Conservation (phyloP, 2,113 vertebrate genomes). For the Neomonachus schauinslandi region DNA sequence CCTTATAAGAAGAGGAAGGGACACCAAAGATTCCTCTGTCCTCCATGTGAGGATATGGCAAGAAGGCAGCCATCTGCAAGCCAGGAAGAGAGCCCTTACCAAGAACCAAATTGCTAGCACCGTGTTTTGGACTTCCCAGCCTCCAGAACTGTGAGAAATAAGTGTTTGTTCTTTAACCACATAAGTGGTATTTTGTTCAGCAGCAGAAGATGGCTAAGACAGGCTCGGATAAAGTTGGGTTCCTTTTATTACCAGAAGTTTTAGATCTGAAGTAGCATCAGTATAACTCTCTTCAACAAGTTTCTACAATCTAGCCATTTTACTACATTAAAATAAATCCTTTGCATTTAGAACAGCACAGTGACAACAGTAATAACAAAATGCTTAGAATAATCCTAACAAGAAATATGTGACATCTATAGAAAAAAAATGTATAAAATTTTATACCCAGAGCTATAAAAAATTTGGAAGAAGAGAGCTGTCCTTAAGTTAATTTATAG, state of each 20-base stretch:
- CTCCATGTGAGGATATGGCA: neutral
- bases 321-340: neutral
- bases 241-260: constrained; percentile 28
- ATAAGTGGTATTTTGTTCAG: neutral
- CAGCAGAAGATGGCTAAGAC: neutral
- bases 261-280: constrained; percentile 21
- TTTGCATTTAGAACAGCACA: neutral
- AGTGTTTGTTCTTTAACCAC: neutral
- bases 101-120: neutral
- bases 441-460: neutral
- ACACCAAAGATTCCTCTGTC: neutral
- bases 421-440: constrained; percentile 35
- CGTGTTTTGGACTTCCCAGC: neutral
- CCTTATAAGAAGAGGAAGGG: neutral
- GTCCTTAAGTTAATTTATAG: neutral
- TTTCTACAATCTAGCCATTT: neutral
- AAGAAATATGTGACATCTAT: neutral
- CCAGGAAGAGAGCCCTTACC: neutral
- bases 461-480: neutral
- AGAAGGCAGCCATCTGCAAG: neutral
- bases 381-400: neutral
- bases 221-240: neutral
- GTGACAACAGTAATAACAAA: constrained; percentile 19
- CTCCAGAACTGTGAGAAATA: neutral
- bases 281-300: neutral